phyloP scores from a whole-genome alignment of 92 coral and sea anemone genomes.

The Zoanthus sansibaricus region DNA sequence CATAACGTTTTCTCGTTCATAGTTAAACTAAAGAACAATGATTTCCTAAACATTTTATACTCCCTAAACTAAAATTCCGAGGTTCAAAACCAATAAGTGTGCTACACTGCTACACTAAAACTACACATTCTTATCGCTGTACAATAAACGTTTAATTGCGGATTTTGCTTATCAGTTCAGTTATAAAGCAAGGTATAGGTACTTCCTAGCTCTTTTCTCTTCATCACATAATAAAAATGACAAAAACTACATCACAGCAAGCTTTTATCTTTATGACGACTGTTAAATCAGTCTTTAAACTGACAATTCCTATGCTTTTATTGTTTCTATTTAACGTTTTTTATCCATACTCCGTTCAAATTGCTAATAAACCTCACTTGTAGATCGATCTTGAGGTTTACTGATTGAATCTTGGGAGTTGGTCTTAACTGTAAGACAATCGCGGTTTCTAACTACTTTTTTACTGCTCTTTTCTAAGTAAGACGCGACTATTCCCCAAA shows the following conservation, averaged over 20 bases:
- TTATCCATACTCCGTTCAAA: background rate
- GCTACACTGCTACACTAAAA: background rate
- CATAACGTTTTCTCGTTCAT: conserved; percentile 45
- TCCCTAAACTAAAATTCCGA: background rate
- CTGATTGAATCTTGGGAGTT: background rate
- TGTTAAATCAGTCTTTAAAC: background rate
- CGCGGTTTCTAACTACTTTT: background rate
- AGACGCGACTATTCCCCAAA: background rate
- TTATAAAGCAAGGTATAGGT: background rate
- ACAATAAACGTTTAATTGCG: background rate
- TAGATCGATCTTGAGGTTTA: background rate
- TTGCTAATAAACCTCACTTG: background rate
- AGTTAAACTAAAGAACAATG: conserved; percentile 27
- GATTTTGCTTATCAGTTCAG: background rate
- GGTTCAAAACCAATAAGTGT: background rate
- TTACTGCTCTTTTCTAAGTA: background rate
- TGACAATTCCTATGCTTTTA: background rate
- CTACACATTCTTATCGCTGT: background rate
- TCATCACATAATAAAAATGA: background rate
- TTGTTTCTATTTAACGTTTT: background rate
- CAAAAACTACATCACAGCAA: too few relatives aligned
- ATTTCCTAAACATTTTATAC: conserved; percentile 23
- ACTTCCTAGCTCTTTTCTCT: background rate
- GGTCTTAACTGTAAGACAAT: background rate
- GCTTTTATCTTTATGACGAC: background rate